Evolutionary conservation across 2,888 invertebrate genomes (phyloP), one percentile per base, ranked within the genome.

Genomic region (Stenolophus ochropezus): DNA sequence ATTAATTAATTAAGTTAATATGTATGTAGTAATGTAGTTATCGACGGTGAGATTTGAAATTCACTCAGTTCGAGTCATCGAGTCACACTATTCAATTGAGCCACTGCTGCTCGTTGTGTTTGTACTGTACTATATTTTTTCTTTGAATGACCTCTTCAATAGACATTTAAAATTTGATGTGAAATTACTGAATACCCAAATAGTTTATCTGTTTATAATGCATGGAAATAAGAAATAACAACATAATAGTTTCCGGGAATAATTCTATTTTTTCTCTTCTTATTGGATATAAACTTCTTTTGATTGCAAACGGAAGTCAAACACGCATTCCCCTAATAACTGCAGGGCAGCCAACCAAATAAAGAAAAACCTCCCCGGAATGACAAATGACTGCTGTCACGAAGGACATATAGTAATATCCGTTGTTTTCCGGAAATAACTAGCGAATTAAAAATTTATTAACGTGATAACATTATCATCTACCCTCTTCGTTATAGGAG

Each of bases 301-400:
- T 56, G 56, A 56, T 56, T 56, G 20, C 56, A 56, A 56, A 56
- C 56, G 56, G 56, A 56, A 56, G 56, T 56, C 18, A 56, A 56
- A 56, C 56, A 56, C 56, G 56, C 56, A 20, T 56, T 56, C 20
- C 21, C 56, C 56, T 56, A 56, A 56, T 56, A 56, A 56, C 56
- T 56, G 56, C 56, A 51, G 51, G 51, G 14, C 51, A 56, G 56
- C 56, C 56, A 56, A 56, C 56, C 20, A 56, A 56, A 56, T 56
- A 56, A 56, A 56, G 56, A 56, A 56, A 56, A 56, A 21, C 56
- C 56, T 56, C 8, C 56, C 56, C 20, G 20, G 56, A 56, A 56
- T 56, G 56, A 56, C 56, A 56, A 56, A 56, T 56, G 56, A 20
- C 20, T 56, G 20, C 56, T 20, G 56, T 56, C 56, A 56, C 56